phyloP scores from a whole-genome alignment of 1,140 invertebrate genomes.

The Leptinotarsa texana region DNA sequence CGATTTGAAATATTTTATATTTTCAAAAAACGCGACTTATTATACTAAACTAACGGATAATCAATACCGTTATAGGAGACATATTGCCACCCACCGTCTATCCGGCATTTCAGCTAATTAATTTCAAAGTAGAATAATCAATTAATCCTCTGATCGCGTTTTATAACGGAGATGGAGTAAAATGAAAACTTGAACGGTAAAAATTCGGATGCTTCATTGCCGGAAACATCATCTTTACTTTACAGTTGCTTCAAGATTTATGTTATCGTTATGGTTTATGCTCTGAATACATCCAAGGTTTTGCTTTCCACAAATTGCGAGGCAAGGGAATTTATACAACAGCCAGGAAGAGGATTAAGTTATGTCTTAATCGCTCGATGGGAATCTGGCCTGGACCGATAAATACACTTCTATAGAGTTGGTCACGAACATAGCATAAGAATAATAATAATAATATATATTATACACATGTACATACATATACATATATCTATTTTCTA shows the following conservation, averaged over 20 bases:
- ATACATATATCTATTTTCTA: too few species aligned
- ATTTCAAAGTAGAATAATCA: too few species aligned
- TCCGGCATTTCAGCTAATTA: too few species aligned
- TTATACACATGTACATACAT: too few species aligned
- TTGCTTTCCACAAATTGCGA: constrained; percentile 1
- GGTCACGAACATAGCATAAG: too few species aligned
- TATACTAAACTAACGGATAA: too few species aligned
- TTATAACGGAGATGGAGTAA: neutral
- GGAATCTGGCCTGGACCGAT: neutral
- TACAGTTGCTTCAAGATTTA: neutral
- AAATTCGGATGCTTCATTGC: neutral
- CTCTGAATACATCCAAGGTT: neutral
- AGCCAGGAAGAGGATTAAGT: neutral
- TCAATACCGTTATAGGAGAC: too few species aligned
- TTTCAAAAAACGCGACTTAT: too few species aligned
- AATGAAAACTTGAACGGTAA: neutral
- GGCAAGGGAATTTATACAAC: neutral
- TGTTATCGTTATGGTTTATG: constrained; percentile 16
- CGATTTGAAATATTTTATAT: too few species aligned
- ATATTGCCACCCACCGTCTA: too few species aligned
- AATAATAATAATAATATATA: too few species aligned
- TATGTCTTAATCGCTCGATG: neutral
- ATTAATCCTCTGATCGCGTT: neutral
- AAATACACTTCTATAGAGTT: too few species aligned
- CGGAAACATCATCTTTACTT: neutral